These are phyloP conservation scores for Cynodonichthys magdalenae DNA, from an alignment of 2,797 vertebrate species.

Conservation along the genomic window DNA sequence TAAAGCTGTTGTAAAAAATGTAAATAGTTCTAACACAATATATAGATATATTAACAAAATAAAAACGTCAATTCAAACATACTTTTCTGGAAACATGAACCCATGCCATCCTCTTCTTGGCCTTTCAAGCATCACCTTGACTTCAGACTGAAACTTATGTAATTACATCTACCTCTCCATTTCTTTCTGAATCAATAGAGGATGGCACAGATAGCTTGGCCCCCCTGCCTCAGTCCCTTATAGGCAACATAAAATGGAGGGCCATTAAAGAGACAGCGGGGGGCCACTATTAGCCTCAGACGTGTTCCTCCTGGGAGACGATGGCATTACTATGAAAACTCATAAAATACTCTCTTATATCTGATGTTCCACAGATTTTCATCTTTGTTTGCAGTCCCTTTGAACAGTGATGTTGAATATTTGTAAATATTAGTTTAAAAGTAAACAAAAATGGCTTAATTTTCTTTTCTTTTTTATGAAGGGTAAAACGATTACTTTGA, in stretches of 20 bases:
- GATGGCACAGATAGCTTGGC: conserved; percentile 39
- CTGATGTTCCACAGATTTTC: conserved; percentile 34
- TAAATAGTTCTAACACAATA: no score
- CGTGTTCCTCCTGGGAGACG: conserved; percentile 59
- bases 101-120: conserved; percentile 6
- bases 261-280: conserved; percentile 69
- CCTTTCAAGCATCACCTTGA: conserved; percentile 17
- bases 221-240: conserved; percentile 61
- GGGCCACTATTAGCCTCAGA: conserved; percentile 59
- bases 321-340: conserved; percentile 62
- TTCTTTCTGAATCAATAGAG: conserved; percentile 55
- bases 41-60: no score
- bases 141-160: conserved; percentile 34
- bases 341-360: conserved; percentile 45
- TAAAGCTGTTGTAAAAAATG: no score
- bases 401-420: conserved; percentile 20
- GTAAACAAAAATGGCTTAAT: background rate
- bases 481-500: conserved; percentile 95
- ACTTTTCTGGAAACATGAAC: conserved; percentile 3
- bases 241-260: conserved; percentile 72
- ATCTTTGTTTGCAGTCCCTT: conserved; percentile 26
- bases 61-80: background rate
- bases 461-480: conserved; percentile 53
- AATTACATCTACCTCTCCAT: conserved; percentile 51
- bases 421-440: conserved; percentile 13